Base-by-base conservation (phyloP, 2,888 invertebrate species). In the Acheta domesticus region DNA sequence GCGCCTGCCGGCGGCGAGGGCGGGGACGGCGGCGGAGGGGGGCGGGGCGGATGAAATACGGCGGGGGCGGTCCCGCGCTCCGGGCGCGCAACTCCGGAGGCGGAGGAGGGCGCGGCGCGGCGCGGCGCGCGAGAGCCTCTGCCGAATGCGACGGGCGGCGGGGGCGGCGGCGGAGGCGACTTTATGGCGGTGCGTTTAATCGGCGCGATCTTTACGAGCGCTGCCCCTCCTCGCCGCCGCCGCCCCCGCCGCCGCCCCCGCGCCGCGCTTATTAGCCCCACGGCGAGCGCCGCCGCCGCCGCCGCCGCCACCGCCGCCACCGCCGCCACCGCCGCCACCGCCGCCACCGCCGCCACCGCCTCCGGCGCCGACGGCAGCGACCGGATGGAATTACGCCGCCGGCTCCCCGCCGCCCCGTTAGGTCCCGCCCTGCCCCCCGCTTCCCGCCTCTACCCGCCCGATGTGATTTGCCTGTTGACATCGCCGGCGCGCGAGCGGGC, bases 1-100 rank as follows among this genome's bases (percentile, higher is more conserved):
- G n/a, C 14, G 16, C 62, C 14, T n/a, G 62, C 62, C n/a, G 62
- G n/a, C 62, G n/a, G n/a, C n/a, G 62, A 8, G 3, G 62, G 62
- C 62, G 62, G 62, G 2, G 11, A 4, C 62, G 62, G 14, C 62
- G 62, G 62, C n/a, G 62, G 62, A 11, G 8, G 62, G 62, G 19
- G 62, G 62, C 62, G 62, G 62, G 62, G 62, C 62, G 62, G n/a
- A 62, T 62, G 62, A 62, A 62, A 62, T 62, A 62, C 62, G 62
- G n/a, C 62, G 62, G n/a, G 62, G n/a, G 62, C 62, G 16, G 62
- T 5, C 16, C 62, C n/a, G 62, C 16, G 14, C 62, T 3, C 16
- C 16, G 62, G n/a, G 62, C 16, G 14, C 62, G 62, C 5, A 62
- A 62, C 62, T 62, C n/a, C n/a, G 62, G 11, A 14, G n/a, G 62